These are phyloP conservation scores for Drosophila subpulchrella DNA, from an alignment of 1,140 invertebrate species.

Conservation along the genomic window DNA sequence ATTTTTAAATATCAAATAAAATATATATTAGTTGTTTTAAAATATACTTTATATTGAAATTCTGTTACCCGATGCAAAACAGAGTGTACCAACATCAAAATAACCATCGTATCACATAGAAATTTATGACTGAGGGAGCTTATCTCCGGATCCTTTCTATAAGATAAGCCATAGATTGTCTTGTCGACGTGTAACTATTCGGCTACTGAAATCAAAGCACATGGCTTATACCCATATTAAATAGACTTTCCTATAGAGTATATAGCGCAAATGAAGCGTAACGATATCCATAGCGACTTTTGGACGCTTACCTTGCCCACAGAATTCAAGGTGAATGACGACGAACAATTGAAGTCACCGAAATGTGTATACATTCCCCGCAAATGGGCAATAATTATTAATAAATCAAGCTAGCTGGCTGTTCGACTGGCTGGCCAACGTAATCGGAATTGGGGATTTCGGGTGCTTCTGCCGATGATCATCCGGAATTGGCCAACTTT, in stretches of 20 bases:
- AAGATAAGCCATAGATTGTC: slow-evolving; percentile 54
- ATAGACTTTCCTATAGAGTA: neutral
- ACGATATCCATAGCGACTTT: slow-evolving; percentile 59
- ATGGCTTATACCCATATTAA: slow-evolving; percentile 14
- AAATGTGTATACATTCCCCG: slow-evolving; percentile 13
- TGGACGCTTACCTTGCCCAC: slow-evolving; percentile 58
- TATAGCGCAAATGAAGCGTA: slow-evolving; percentile 47
- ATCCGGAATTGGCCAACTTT: slow-evolving; percentile 21
- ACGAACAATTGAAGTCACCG: slow-evolving; percentile 62
- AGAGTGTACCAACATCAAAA: no score
- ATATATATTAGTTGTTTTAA: no score
- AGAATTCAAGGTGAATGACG: slow-evolving; percentile 77
- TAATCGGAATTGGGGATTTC: slow-evolving; percentile 20
- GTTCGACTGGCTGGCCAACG: neutral
- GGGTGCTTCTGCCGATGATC: slow-evolving; percentile 4
- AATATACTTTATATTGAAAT: no score
- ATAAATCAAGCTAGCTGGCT: slow-evolving; percentile 58
- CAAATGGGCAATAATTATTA: slow-evolving; percentile 61
- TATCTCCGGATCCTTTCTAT: slow-evolving; percentile 28
- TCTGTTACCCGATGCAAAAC: no score
- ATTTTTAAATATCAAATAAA: no score
- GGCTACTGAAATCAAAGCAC: slow-evolving; percentile 17
- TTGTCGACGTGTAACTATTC: slow-evolving; percentile 36
- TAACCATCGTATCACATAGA: no score
- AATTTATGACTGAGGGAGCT: neutral